Evolutionary conservation across 37 sponge, comb jelly and placozoan species (phyloP).

Genomic region (Crambe crambe): DNA sequence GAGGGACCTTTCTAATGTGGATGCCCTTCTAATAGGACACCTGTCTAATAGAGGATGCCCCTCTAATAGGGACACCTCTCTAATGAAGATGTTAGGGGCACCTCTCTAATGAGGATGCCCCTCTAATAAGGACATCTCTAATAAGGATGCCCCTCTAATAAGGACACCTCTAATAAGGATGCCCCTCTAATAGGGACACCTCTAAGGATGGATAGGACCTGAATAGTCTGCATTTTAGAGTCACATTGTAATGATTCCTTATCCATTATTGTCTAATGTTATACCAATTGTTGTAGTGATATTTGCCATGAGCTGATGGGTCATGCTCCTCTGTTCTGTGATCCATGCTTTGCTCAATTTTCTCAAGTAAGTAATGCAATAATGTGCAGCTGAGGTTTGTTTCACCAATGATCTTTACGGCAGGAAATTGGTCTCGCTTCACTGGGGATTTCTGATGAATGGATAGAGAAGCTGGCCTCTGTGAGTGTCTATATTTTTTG

Average conservation of each 20-base stretch:
- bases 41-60: too few relatives aligned
- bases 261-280: background rate
- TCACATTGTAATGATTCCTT: background rate
- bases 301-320: slow-evolving; percentile 97
- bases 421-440: slow-evolving; percentile 95
- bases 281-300: slow-evolving; percentile 44
- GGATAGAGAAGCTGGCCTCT: slow-evolving; percentile 86
- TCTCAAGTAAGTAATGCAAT: slow-evolving; percentile 57
- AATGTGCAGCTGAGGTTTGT: background rate
- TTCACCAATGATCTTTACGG: background rate
- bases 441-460: slow-evolving; percentile 96
- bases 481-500: slow-evolving; percentile 76
- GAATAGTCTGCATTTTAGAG: background rate
- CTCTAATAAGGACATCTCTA: too few relatives aligned
- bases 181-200: too few relatives aligned
- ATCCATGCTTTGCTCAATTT: slow-evolving; percentile 93
- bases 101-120: too few relatives aligned
- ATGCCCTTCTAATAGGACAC: too few relatives aligned
- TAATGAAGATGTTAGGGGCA: too few relatives aligned
- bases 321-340: slow-evolving; percentile 93
- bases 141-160: too few relatives aligned
- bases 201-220: too few relatives aligned
- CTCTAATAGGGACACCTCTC: too few relatives aligned
- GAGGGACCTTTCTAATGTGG: too few relatives aligned
- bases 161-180: too few relatives aligned